Evolutionary conservation across 2,888 invertebrate genomes (phyloP), one percentile per base, ranked within the genome.

Genomic region (Eilema sororculum): DNA sequence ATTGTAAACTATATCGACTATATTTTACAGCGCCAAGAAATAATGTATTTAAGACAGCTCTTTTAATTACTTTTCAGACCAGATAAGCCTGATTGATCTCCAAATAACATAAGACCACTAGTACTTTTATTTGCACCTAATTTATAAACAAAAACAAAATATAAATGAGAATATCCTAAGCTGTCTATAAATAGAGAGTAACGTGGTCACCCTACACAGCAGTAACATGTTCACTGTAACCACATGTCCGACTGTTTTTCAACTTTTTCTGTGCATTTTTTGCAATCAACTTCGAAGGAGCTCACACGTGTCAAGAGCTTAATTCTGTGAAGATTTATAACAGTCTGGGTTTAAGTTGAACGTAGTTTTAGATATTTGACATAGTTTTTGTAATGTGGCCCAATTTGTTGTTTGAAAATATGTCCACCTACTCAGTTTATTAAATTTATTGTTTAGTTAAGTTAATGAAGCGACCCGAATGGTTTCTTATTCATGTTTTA

Each of bases 291-390:
- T 74, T 64, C 72, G 69, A 75, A 80, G 79, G 77, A 72, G 74
- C 74, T 68, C 79, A 82, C 88, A 89, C 83, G 84, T 89, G 90
- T 88, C 90, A 87, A 81, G 84, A 78, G 79, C 80, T 82, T 91
- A 90, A 90, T 89, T 89, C 84, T 83, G 76, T 72, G 64, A 76
- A 75, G 86, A 90, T 90, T 90, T 89, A 88, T 88, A 76, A 75
- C 77, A 82, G 84, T 85, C 84, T 80, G 69, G 9, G 57, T 64
- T 16, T 72, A 67, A 73, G 73, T 68, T 71, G 16, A 61, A 58
- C 16, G 60, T 65, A 67, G 24, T 61, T 56, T 62, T 33, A 22
- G 37, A 25, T 64, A 73, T 79, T 75, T 63, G 68, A 67, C 61
- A 72, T 24, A 57, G 73, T 73, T 72, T 75, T 72, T 68, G 56